Evolutionary conservation across 2,888 invertebrate species (phyloP), one percentile per base, ranked within the genome.

Genomic region (Andrena bicolor): DNA sequence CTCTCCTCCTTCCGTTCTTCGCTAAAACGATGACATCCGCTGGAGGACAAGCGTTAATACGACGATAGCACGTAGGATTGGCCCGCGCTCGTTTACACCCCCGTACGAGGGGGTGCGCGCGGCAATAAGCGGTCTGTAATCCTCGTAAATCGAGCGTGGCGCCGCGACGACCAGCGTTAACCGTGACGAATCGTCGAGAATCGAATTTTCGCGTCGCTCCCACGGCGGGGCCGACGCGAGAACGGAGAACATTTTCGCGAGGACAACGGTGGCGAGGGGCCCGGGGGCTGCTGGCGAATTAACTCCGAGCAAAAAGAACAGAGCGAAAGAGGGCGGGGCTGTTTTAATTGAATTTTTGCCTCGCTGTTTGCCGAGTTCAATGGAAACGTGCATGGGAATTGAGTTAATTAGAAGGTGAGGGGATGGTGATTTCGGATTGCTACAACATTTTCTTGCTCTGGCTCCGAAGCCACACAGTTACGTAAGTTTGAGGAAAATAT

Each of bases 111-210:
- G 58, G 56, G 26, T 65, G 64, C 13, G 58, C 48, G 35, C 53
- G 64, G 84, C 84, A 86, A 85, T 81, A 87, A 88, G 80, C 86
- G 86, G 63, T 73, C 75, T 85, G 82, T 84, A 89, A 87, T 89
- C 78, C 84, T 83, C 81, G 86, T 88, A 89, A 90, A 90, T 90
- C 89, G 89, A 89, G 85, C 86, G 71, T 76, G 82, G 69, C 82
- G 75, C 72, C 73, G 64, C 64, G 83, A 74, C 72, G 81, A 71
- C 72, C 69, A 68, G 73, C 78, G 78, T 78, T 77, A 75, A 71
- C 51, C 76, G 63, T 85, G 83, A 85, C 82, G 84, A 80, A 83
- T 78, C 76, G 70, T 20, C 68, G 71, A 60, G 61, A 79, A 73
- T 70, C 76, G 78, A 87, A 80, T 81, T 79, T 82, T 64, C 66